Evolutionary conservation across 2,888 invertebrate genomes (phyloP).

Genomic region (Crioceris asparagi): DNA sequence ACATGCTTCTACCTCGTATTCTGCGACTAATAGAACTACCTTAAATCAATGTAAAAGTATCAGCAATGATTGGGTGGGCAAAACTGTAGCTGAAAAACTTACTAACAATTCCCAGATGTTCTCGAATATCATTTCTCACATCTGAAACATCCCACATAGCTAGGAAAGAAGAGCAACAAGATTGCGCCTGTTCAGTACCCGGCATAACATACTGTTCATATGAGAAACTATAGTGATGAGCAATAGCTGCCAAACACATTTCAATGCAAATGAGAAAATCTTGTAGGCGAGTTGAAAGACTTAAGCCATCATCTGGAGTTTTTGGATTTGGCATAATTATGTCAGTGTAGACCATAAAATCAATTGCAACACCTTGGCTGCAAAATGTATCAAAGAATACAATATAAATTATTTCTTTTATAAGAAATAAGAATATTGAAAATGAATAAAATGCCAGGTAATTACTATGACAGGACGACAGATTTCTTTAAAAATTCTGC

Average conservation of each 20-base stretch:
- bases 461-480: no score
- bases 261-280: constrained; percentile 95
- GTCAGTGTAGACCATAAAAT: constrained; percentile 72
- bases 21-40: constrained; percentile 67
- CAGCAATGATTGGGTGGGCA: not conserved
- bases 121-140: constrained; percentile 82
- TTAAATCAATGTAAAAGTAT: constrained; percentile 29
- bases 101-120: constrained; percentile 86
- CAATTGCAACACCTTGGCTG: constrained; percentile 88
- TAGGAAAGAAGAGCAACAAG: constrained; percentile 68
- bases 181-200: constrained; percentile 28
- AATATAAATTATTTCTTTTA: no score
- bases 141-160: constrained; percentile 98
- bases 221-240: constrained; percentile 94
- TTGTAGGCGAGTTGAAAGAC: constrained; percentile 57
- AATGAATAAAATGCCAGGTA: no score
- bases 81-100: constrained; percentile 33
- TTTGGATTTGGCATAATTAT: constrained; percentile 69
- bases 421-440: no score
- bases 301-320: constrained; percentile 55
- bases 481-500: no score
- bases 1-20: constrained; percentile 65
- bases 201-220: constrained; percentile 68
- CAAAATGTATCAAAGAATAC: constrained; percentile 32
- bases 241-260: constrained; percentile 93